These are phyloP conservation scores for Plutella xylostella DNA, from an alignment of 2,888 invertebrate species.

Conservation along the genomic window DNA sequence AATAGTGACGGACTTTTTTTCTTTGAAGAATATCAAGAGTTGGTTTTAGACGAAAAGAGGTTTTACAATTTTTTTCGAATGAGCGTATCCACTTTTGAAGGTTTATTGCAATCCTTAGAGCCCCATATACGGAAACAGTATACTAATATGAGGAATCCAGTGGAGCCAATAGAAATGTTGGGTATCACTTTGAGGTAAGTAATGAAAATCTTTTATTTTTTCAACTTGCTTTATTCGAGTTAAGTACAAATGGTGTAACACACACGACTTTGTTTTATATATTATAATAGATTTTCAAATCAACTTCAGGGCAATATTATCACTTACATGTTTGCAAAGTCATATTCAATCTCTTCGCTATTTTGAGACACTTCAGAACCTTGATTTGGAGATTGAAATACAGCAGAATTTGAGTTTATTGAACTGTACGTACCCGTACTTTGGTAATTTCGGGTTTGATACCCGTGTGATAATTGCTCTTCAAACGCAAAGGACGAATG, in stretches of 20 bases:
- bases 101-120: constrained; percentile 23
- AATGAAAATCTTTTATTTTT: constrained; percentile 14
- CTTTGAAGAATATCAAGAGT: constrained; percentile 20
- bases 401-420: constrained; percentile 5
- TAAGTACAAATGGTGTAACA: constrained; percentile 11
- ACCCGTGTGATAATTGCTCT: too few relatives aligned
- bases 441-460: constrained; percentile 10
- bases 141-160: constrained; percentile 25
- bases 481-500: constrained; percentile 19
- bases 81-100: constrained; percentile 21
- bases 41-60: constrained; percentile 20
- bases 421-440: constrained; percentile 19
- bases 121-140: constrained; percentile 24
- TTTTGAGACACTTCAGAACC: constrained; percentile 16
- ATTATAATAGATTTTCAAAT: neutral
- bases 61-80: constrained; percentile 20
- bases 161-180: constrained; percentile 24
- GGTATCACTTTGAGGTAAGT: constrained; percentile 24
- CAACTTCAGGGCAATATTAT: too few relatives aligned
- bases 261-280: constrained; percentile 3
- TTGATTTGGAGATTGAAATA: constrained; percentile 12
- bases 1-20: constrained; percentile 20
- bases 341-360: constrained; percentile 15
- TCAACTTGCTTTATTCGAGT: neutral
- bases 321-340: constrained; percentile 10